Base-by-base conservation (phyloP, 1,140 invertebrate genomes). In the Ladona fulva region DNA sequence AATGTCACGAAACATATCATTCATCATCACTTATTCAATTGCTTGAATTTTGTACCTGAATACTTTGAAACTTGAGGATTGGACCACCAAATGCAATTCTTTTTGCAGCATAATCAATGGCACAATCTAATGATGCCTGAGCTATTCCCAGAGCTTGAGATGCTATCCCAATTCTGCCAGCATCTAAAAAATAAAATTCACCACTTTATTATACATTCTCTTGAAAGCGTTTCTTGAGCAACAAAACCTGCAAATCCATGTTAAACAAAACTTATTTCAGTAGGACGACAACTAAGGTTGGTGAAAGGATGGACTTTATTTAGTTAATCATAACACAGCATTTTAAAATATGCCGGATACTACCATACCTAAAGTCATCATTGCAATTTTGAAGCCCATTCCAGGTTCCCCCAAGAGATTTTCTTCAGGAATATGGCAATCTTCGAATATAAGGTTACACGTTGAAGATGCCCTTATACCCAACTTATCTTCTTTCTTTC, bases 401-500 rank as follows among this genome's bases (percentile, higher is more conserved):
- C 83, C 81, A 78, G 81, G 80, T 44, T 86, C 79, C 19, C 90
- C 91, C 11, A 94, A 81, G 74, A 94, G 78, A 84, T 90, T 90
- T 66, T 88, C 86, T 80, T 85, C 83, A 0, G 92, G 92, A 16
- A 95, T 85, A 74, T 85, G 81, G 80, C 92, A 93, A 81, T 94
- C 90, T 79, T 94, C 91, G 83, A 94, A 88, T 79, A 90, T 91
- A 8, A 94, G 85, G 83, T 89, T 90, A 83, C 91, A 92, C n/a
- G 92, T 92, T 0, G 92, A 92, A 37, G 91, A 90, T 25, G 89
- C 93, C 82, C 90, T 88, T 82, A 91, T 91, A 12, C 89, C 92
- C n/a, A 92, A 83, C 85, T 92, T 92, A 81, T 91, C 90, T 83
- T 92, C 91, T 81, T 90, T 90, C 82, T 90, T 90, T 3, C 90